Evolutionary conservation across 2,113 vertebrate genomes (phyloP).

Genomic region (Leiothrix lutea): DNA sequence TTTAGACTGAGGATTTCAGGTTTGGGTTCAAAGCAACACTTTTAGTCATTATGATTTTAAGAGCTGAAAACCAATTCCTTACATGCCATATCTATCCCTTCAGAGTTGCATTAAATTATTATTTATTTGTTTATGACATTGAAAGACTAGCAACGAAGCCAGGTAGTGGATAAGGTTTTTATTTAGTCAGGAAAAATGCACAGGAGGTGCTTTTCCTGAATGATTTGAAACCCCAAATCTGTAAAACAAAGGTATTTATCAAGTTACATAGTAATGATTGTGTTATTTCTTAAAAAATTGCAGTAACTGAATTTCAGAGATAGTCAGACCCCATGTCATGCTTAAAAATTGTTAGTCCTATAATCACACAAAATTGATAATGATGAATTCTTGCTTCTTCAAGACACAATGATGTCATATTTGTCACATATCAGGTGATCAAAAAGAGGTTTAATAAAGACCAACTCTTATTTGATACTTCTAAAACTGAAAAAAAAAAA

Average conservation of each 20-base stretch:
- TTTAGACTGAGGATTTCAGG: not conserved
- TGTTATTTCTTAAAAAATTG: not conserved
- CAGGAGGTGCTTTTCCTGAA: not conserved
- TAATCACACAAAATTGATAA: not conserved
- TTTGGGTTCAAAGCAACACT: not conserved
- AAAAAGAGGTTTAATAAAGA: not conserved
- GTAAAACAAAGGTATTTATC: not conserved
- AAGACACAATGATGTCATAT: not conserved
- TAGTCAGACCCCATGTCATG: not conserved
- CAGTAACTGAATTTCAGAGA: not conserved
- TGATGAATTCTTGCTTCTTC: not conserved
- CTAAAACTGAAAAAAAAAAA: not conserved
- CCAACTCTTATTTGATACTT: not conserved
- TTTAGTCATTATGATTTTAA: not conserved
- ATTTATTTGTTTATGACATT: not conserved
- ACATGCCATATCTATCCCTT: not conserved
- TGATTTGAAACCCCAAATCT: not conserved
- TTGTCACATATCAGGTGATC: not conserved
- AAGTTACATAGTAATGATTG: not conserved
- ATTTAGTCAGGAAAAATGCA: not conserved
- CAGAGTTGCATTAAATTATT: not conserved
- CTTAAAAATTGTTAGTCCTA: not conserved
- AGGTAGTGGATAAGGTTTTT: not conserved
- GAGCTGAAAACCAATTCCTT: not conserved
- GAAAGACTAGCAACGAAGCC: not conserved